Evolutionary conservation across 2,797 vertebrate genomes (phyloP), one percentile per base, ranked within the genome.

Genomic region (Crocidura indochinensis): DNA sequence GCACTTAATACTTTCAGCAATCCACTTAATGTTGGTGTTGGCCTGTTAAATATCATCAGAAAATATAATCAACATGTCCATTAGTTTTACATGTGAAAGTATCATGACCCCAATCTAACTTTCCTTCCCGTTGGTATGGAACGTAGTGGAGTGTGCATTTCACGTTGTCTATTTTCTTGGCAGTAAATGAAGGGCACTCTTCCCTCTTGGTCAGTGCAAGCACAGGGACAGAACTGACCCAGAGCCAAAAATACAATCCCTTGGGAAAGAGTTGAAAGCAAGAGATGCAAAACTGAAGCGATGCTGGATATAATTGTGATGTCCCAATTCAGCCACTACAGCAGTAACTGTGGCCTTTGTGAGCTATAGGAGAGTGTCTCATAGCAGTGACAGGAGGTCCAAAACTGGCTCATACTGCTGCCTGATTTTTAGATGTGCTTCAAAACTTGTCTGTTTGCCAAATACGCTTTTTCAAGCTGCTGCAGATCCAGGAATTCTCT

Each of bases 211-310:
- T 46, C 6, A 75, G 19, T 11, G 60, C 44, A 12, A 46, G 77
- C 47, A 65, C 19, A 74, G 38, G 14, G 22, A 51, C 6, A 49
- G 72, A 82, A 83, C 49, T 46, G 53, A 31, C 8, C 24, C 47
- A 71, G 47, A 87, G 62, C 51, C 51, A 60, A 60, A 60, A 20
- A 60, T 60, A 27, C 6, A 62, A n/a, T 87, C n/a, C 76, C 14
- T 73, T 12, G 26, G 71, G 69, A 24, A 71, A 47, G 81, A 80
- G 80, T 53, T 62, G 65, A 62, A 84, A 92, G 46, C 10, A 44
- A 93, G 47, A 90, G 67, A 67, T 60, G 24, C 44, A 71, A 93
- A 88, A 69, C 77, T 71, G 46, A 64, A 60, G 22, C 27, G 9
- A 81, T 56, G 29, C 1, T 76, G 44, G n/a, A 87, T 44, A 7